Evolutionary conservation across 2,113 vertebrate species (phyloP), one percentile per base, ranked within the genome.

Genomic region (Myrmophylax atrothorax): DNA sequence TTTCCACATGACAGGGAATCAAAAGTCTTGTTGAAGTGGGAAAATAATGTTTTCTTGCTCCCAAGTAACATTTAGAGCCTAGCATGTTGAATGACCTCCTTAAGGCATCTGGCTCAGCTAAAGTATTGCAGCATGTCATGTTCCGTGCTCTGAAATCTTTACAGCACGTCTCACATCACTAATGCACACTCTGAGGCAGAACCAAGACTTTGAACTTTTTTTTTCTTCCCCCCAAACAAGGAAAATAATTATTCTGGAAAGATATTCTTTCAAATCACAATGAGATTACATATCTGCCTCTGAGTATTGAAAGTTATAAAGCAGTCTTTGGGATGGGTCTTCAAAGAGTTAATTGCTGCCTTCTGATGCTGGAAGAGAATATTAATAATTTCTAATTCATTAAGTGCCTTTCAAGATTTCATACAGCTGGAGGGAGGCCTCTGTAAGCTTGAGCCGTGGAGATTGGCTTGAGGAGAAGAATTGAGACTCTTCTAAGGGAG

Each of bases 301-400:
- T 55, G 76, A 97, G 82, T 79, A 56, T 20, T 80, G 50, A 18
- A 64, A 55, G 79, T 70, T 88, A 81, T 31, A 93, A 91, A 78
- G 72, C 29, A 50, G 31, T 20, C 25, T 78, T 87, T 90, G 74
- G 56, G 47, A 68, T 84, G 52, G 47, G 72, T 56, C 38, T 94
- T 95, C 90, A 90, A 96, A 95, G 93, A 94, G 90, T 96, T 96
- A 93, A 94, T 95, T 93, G 87, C 52, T 94, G 67, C 66, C 37
- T 89, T 95, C 76, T 86, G 47, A 90, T 86, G 28, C 81, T 94
- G 85, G 59, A 74, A 78, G 56, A 44, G 79, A 90, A 92, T 96
- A 93, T 88, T 95, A 94, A 86, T 93, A 96, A 74, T 60, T 33
- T 70, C 67, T 80, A 70, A 93, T 94, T 90, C 72, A 92, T 96